Conservation (phyloP, 2,888 invertebrate species). For the Rhagonycha fulva region DNA sequence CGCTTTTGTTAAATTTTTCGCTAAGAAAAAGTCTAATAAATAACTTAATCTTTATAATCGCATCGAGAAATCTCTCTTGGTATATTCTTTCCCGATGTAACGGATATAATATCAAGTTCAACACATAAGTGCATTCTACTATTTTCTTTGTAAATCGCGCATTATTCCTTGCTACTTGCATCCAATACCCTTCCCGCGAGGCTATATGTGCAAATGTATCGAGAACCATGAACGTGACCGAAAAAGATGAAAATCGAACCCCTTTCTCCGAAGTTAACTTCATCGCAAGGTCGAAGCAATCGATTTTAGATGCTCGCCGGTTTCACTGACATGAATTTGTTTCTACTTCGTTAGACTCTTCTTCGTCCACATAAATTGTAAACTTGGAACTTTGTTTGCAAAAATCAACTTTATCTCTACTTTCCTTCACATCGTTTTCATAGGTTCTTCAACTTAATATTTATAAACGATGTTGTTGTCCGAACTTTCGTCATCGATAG, state of each 20-base stretch:
- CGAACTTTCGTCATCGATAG: background rate
- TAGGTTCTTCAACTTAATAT: too few relatives aligned
- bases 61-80: background rate
- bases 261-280: background rate
- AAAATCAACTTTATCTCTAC: too few relatives aligned
- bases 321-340: too few relatives aligned
- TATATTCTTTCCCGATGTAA: background rate
- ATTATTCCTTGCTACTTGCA: background rate
- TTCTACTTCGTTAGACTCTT: too few relatives aligned
- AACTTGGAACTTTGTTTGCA: background rate
- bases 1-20: too few relatives aligned
- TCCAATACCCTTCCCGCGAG: background rate
- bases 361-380: background rate
- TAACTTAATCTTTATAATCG: background rate
- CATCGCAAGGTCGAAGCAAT: background rate
- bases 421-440: too few relatives aligned
- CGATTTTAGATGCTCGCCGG: too few relatives aligned
- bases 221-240: background rate
- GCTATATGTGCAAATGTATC: background rate
- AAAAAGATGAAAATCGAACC: background rate
- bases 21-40: too few relatives aligned
- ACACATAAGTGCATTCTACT: background rate
- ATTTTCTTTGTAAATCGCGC: background rate
- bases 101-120: background rate
- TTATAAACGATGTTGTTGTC: too few relatives aligned